Evolutionary conservation across 2,888 invertebrate species (phyloP).

Genomic region (Phengaris alcon): DNA sequence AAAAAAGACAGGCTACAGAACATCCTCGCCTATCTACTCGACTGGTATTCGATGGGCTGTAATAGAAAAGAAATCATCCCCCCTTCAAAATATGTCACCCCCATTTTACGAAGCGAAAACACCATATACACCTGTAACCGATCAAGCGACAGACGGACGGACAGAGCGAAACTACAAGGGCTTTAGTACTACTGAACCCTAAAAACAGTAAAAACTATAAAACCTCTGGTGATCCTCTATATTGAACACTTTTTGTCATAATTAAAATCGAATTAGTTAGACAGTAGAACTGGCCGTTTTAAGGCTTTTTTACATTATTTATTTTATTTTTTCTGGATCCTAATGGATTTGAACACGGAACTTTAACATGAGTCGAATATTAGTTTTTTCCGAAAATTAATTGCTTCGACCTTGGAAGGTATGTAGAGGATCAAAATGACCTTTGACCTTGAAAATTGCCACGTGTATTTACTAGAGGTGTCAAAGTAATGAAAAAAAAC

Average conservation of each 20-base stretch:
- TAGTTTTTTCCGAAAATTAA: background rate
- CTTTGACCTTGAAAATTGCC: background rate
- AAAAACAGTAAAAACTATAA: constrained; percentile 2
- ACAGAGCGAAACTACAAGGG: too few relatives aligned
- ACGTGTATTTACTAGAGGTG: background rate
- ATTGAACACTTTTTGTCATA: background rate
- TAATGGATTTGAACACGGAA: constrained; percentile 4
- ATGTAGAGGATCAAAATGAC: background rate
- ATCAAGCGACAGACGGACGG: too few relatives aligned
- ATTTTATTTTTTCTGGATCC: constrained; percentile 9
- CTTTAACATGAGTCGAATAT: background rate
- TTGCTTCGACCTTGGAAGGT: background rate
- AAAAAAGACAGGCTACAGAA: too few relatives aligned
- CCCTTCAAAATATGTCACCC: too few relatives aligned
- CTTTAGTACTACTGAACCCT: background rate
- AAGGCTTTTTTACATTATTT: background rate
- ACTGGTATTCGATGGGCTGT: too few relatives aligned
- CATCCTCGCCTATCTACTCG: too few relatives aligned
- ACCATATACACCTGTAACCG: too few relatives aligned
- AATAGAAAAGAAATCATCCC: too few relatives aligned
- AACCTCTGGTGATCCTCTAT: too few relatives aligned
- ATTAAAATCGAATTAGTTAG: background rate
- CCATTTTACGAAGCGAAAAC: too few relatives aligned
- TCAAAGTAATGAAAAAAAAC: too few relatives aligned
- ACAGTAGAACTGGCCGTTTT: background rate